These are phyloP conservation scores for Antitype chi DNA, from an alignment of 2,888 invertebrate genomes.

Conservation along the genomic window DNA sequence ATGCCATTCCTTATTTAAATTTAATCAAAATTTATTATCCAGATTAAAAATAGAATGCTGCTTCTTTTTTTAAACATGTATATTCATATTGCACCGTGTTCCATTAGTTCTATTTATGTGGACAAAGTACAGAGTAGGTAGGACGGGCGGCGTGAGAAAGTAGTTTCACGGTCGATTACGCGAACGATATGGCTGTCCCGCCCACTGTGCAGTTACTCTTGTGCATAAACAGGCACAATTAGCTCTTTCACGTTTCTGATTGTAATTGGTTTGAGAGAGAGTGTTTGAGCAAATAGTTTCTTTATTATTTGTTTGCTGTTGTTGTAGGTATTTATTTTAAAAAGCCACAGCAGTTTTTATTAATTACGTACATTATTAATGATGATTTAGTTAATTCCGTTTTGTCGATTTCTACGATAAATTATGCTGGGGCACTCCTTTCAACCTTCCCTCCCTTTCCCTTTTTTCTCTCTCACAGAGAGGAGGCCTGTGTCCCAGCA, in stretches of 20 bases:
- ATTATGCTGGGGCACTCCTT: background rate
- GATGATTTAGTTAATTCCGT: background rate
- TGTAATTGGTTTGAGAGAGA: conserved; percentile 42
- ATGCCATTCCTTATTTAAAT: background rate
- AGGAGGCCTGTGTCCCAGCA: too few species aligned
- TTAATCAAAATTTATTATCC: background rate
- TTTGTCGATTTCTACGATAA: background rate
- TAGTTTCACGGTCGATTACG: conserved; percentile 67
- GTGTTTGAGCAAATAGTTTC: conserved; percentile 26
- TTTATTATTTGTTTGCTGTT: background rate
- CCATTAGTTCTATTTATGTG: conserved; percentile 34
- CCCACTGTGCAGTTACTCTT: conserved; percentile 47
- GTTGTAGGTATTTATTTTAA: background rate
- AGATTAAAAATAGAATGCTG: background rate
- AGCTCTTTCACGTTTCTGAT: conserved; percentile 34
- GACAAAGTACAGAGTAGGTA: conserved; percentile 44
- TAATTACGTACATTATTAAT: too few species aligned
- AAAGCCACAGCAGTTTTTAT: background rate
- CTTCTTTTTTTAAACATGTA: conserved; percentile 3
- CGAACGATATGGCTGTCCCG: conserved; percentile 54
- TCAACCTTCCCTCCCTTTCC: background rate
- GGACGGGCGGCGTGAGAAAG: conserved; percentile 65
- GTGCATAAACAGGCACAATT: conserved; percentile 41
- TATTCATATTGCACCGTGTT: conserved; percentile 24
- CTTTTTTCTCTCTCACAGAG: too few species aligned